Conservation (phyloP, 2,888 invertebrate genomes). For the Dicyrtomina minuta region DNA sequence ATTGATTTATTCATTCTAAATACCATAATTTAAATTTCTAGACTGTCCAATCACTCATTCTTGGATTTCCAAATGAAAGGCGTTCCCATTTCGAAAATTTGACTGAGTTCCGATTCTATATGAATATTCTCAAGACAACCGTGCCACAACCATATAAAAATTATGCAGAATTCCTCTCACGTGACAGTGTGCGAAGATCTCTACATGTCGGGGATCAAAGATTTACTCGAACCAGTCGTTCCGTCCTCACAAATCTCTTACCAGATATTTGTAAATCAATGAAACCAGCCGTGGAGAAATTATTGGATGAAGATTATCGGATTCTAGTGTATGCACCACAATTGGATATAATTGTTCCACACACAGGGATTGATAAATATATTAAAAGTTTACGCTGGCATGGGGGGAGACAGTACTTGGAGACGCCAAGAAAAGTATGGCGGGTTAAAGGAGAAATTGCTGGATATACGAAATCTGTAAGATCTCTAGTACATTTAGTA, state of each 20-base stretch:
- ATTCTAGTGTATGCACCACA: constrained; percentile 86
- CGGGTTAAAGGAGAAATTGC: constrained; percentile 67
- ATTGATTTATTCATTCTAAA: neutral
- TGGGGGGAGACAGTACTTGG: constrained; percentile 66
- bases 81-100: constrained; percentile 45
- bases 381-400: constrained; percentile 70
- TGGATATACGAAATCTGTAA: too few species aligned
- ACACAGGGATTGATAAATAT: constrained; percentile 79
- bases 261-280: constrained; percentile 79
- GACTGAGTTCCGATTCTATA: constrained; percentile 43
- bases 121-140: constrained; percentile 44
- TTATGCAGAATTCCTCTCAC: constrained; percentile 40
- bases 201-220: constrained; percentile 56
- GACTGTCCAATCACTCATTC: constrained; percentile 45
- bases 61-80: constrained; percentile 39
- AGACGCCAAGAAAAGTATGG: constrained; percentile 69
- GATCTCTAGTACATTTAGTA: constrained; percentile 71
- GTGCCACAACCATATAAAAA: constrained; percentile 42
- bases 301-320: constrained; percentile 64
- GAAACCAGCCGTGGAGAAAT: constrained; percentile 69
- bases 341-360: constrained; percentile 85
- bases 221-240: constrained; percentile 48
- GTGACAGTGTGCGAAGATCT: constrained; percentile 37
- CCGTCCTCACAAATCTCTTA: constrained; percentile 68
- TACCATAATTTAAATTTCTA: constrained; percentile 24